Evolutionary conservation across 53 echinoderm and acorn worm species (phyloP).

Genomic region (Zoroaster sp.): DNA sequence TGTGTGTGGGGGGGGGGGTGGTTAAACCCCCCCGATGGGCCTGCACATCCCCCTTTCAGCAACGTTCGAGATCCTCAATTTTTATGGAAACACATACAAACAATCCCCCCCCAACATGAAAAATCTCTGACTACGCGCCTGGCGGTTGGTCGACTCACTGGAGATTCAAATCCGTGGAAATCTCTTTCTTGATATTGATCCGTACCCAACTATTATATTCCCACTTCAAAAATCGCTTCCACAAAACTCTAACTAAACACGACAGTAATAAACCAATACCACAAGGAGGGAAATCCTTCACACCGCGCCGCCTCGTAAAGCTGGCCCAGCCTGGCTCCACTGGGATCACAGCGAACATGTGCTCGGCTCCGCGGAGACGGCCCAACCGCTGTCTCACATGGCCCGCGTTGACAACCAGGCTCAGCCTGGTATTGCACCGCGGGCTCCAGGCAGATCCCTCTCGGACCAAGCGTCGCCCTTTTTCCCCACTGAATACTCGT

Average conservation of each 20-base stretch:
- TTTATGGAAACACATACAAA: no score
- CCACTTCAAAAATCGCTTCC: no score
- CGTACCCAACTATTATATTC: no score
- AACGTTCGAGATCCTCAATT: no score
- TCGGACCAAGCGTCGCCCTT: constrained; percentile 15
- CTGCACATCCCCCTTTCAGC: no score
- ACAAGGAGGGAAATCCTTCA: neutral
- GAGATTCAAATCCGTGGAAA: no score
- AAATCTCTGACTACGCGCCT: no score
- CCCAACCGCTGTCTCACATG: constrained; percentile 15
- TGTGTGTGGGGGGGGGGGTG: no score
- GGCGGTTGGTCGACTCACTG: no score
- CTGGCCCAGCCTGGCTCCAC: constrained; percentile 7
- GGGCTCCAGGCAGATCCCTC: neutral
- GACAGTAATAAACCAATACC: neutral
- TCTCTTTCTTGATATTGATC: no score
- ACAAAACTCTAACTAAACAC: neutral
- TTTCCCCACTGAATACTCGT: neutral
- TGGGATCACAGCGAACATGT: constrained; percentile 6
- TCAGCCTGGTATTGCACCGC: neutral
- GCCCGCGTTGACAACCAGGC: constrained; percentile 35
- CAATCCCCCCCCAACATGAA: no score
- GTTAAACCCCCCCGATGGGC: no score
- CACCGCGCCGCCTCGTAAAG: neutral
- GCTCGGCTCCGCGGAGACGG: constrained; percentile 25